These are phyloP conservation scores for Potamarius usumacintae DNA, from an alignment of 2,113 vertebrate species.

Conservation along the genomic window DNA sequence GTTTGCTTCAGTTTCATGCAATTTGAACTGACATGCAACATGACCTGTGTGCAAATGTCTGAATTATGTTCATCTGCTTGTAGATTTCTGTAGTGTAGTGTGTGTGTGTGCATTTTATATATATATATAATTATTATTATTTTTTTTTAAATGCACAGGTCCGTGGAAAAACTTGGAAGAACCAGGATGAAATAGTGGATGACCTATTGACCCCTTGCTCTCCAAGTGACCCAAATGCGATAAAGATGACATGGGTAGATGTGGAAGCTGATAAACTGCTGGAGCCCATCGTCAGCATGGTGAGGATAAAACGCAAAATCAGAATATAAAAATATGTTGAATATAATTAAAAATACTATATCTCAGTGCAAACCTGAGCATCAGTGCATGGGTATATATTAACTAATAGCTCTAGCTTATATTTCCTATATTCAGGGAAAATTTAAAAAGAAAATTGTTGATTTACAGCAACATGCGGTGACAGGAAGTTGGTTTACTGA, in stretches of 20 bases:
- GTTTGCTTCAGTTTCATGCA: not conserved
- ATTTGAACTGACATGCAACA: not conserved
- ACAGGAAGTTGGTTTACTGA: not conserved
- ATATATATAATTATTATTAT: not conserved
- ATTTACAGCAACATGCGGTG: not conserved
- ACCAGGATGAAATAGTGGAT: slow-evolving; percentile 72
- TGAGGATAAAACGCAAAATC: slow-evolving; percentile 58
- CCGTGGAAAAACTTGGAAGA: slow-evolving; percentile 72
- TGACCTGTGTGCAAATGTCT: not conserved
- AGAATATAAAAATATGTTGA: not conserved
- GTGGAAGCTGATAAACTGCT: slow-evolving; percentile 86
- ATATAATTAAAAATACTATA: not conserved
- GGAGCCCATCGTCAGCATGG: slow-evolving; percentile 87
- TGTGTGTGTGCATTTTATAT: not conserved
- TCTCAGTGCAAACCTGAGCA: not conserved
- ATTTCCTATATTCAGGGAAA: not conserved
- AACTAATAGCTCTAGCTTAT: not conserved
- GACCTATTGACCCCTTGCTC: slow-evolving; percentile 89
- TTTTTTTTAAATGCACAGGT: slow-evolving; percentile 64
- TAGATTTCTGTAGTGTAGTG: not conserved
- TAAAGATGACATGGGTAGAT: slow-evolving; percentile 89
- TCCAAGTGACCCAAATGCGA: slow-evolving; percentile 80
- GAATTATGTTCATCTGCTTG: not conserved
- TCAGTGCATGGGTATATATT: not conserved
- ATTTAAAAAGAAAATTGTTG: not conserved